Conservation (phyloP, 2,888 invertebrate genomes). For the Amiota communis region DNA sequence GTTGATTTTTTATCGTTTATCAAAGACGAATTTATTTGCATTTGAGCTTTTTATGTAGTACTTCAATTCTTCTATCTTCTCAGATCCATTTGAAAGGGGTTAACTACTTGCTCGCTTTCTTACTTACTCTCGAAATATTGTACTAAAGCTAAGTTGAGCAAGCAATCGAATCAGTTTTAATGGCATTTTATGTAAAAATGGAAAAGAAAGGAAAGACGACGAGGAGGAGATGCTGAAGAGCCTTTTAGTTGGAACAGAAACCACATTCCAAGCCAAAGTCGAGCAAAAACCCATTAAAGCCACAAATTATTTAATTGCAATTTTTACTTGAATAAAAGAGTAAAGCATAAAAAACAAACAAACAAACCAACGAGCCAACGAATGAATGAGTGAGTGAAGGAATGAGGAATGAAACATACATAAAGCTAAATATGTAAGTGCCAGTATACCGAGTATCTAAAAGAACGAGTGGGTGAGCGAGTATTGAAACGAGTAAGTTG, state of each 20-base stretch:
- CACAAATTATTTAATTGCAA: constrained; percentile 65
- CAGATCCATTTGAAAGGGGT: not conserved
- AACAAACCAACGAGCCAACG: not conserved
- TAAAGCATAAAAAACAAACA: not conserved
- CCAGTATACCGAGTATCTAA: not conserved
- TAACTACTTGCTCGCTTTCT: not conserved
- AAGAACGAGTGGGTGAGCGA: not conserved
- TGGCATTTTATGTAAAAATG: not conserved
- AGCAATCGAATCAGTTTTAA: constrained; percentile 11
- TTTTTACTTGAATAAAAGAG: constrained; percentile 15
- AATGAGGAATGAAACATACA: not conserved
- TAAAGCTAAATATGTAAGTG: not conserved
- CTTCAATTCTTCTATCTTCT: not conserved
- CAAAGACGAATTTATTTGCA: constrained; percentile 7
- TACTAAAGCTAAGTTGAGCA: not conserved
- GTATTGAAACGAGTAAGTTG: constrained; percentile 2
- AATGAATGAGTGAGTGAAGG: not conserved
- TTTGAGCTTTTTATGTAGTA: not conserved
- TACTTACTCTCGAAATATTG: too few species aligned
- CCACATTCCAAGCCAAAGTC: constrained; percentile 7
- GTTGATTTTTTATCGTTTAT: not conserved
- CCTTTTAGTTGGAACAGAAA: not conserved
- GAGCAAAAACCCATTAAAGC: constrained; percentile 45
- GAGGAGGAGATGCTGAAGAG: not conserved
- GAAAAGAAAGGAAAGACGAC: not conserved